Percentiles rank a stretch among this genome's conserved stretches.
Evolutionary conservation across 1,140 invertebrate species (phyloP).

Genomic region (Spodoptera litura): DNA sequence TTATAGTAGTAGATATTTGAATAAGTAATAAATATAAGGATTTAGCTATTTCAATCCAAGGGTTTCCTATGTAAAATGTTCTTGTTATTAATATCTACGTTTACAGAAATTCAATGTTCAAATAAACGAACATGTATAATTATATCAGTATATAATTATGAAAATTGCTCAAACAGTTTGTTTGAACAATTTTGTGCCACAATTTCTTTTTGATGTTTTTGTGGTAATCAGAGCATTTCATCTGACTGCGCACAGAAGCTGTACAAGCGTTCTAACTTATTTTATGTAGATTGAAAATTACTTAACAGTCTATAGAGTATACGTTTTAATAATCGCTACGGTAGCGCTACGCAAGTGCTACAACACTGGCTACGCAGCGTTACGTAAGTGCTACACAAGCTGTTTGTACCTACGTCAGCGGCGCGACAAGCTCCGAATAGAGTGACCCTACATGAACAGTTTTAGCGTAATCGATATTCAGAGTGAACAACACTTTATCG

Average conservation of each 20-base stretch:
- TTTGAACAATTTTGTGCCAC: too few relatives aligned
- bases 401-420: constrained; percentile 18
- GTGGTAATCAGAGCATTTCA: not conserved
- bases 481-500: constrained; percentile 26
- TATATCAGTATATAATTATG: too few relatives aligned
- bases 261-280: not conserved
- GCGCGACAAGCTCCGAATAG: constrained; percentile 2
- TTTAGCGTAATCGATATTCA: constrained; percentile 19
- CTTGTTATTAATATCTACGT: not conserved
- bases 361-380: not conserved
- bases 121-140: too few relatives aligned
- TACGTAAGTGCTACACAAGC: constrained; percentile 32
- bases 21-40: not conserved
- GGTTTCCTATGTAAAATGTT: not conserved
- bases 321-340: constrained; percentile 28
- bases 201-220: not conserved
- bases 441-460: constrained; percentile 12
- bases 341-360: constrained; percentile 28
- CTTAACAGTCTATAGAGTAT: not conserved
- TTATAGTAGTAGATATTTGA: not conserved
- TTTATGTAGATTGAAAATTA: not conserved
- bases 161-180: too few relatives aligned
- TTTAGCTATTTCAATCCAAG: not conserved
- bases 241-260: not conserved
- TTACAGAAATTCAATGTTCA: too few relatives aligned